Percentiles rank a stretch among this genome's conserved stretches.
Conservation (phyloP, 2,797 vertebrate genomes). For the Ptychobarbus kaznakovi region DNA sequence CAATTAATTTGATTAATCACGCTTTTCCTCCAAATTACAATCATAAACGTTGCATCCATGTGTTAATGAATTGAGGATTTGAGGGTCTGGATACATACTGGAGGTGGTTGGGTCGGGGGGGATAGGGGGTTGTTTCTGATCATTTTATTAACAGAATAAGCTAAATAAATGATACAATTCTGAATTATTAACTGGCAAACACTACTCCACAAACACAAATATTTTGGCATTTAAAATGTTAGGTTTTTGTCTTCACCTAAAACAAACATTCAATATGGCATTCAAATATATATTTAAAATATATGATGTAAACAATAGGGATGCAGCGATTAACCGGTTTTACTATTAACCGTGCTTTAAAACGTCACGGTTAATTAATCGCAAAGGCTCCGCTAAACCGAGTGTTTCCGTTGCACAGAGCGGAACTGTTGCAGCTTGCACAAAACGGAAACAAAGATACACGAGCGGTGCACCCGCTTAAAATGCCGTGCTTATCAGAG, state of each 20-base stretch:
- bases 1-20: constrained; percentile 44
- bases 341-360: no score
- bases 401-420: no score
- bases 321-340: no score
- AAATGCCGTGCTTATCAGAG: no score
- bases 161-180: neutral
- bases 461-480: no score
- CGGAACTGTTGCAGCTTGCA: no score
- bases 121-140: neutral
- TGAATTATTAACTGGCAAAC: neutral
- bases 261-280: neutral
- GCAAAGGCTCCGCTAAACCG: no score
- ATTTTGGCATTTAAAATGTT: neutral
- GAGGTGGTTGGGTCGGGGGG: neutral
- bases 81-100: neutral
- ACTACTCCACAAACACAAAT: neutral
- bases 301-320: neutral
- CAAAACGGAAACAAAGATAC: no score
- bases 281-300: neutral
- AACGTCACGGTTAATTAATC: no score
- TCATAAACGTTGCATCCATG: constrained; percentile 36
- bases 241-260: neutral
- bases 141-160: neutral
- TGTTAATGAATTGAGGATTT: constrained; percentile 45
- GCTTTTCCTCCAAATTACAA: constrained; percentile 32